A percentile compares a stretch with the other conserved stretches of the same genome.
phyloP scores from a whole-genome alignment of 2,113 vertebrate species.

The Trichechus manatus region DNA sequence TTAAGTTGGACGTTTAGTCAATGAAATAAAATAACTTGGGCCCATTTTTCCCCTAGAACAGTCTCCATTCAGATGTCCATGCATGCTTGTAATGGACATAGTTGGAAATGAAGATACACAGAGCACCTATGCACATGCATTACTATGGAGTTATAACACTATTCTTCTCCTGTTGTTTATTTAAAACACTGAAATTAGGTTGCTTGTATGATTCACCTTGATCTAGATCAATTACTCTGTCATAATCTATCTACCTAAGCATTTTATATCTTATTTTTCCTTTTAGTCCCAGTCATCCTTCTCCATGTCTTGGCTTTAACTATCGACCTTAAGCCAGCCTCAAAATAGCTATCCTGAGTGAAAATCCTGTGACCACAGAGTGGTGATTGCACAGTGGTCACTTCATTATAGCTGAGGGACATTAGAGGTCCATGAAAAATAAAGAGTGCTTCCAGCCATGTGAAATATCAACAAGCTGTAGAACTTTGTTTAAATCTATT shows the following conservation, averaged over 20 bases:
- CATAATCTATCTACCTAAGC: background rate
- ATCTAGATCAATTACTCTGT: slow-evolving; percentile 17
- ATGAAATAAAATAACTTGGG: slow-evolving; percentile 44
- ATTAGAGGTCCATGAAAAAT: background rate
- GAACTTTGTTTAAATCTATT: background rate
- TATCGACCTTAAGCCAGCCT: background rate
- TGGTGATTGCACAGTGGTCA: background rate
- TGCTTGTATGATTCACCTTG: background rate
- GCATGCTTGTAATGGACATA: background rate
- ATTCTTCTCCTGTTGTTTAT: background rate
- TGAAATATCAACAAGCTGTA: slow-evolving; percentile 2
- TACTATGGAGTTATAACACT: background rate
- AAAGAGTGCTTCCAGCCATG: background rate
- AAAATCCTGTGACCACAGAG: background rate
- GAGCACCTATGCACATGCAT: background rate
- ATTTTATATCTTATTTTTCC: background rate
- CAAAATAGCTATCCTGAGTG: background rate
- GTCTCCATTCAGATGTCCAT: background rate
- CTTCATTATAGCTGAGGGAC: background rate
- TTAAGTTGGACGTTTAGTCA: slow-evolving; percentile 63
- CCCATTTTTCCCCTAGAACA: background rate
- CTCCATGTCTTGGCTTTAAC: background rate
- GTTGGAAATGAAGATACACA: background rate
- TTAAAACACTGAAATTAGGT: background rate
- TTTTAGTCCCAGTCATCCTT: background rate